phyloP scores from a whole-genome alignment of 30 jellyfish, hydroid and myxozoan species.

The Hydractinia symbiolongicarpus region DNA sequence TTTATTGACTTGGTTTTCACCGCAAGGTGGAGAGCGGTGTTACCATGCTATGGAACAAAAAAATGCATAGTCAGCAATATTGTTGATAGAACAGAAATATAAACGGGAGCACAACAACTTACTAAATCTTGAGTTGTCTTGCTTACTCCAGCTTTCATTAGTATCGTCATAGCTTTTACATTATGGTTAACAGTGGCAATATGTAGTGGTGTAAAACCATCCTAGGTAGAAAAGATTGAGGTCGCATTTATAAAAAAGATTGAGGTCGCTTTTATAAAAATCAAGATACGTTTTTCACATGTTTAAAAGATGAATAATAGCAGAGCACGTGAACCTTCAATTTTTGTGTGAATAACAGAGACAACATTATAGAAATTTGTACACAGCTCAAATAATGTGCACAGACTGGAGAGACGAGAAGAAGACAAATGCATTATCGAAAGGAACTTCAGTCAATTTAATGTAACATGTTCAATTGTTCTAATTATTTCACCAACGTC shows the following conservation, averaged over 20 bases:
- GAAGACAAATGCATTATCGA: too few relatives aligned
- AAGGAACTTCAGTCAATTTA: too few relatives aligned
- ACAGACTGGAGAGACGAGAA: too few relatives aligned
- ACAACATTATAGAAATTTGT: too few relatives aligned
- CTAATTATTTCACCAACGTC: too few relatives aligned
- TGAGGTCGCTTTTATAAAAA: too few relatives aligned
- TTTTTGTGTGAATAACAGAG: not conserved
- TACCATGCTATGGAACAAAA: conserved; percentile 52
- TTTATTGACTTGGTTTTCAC: conserved; percentile 46
- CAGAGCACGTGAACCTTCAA: not conserved
- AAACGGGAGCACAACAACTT: not conserved
- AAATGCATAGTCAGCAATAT: not conserved
- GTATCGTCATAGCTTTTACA: conserved; percentile 44
- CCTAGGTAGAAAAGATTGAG: conserved; percentile 11
- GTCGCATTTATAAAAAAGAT: not conserved
- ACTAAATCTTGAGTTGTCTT: conserved; percentile 65
- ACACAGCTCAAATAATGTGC: too few relatives aligned
- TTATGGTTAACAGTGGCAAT: conserved; percentile 75
- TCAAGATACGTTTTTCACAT: not conserved
- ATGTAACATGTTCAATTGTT: too few relatives aligned
- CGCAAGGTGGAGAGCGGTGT: conserved; percentile 74
- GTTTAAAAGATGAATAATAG: too few relatives aligned
- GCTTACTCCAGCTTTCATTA: conserved; percentile 64
- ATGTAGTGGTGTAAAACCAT: conserved; percentile 86
- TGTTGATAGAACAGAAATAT: not conserved